A percentile compares a stretch with the other conserved stretches of the same genome.
Conservation (phyloP, 1,140 invertebrate species). For the Nomia melanderi region DNA sequence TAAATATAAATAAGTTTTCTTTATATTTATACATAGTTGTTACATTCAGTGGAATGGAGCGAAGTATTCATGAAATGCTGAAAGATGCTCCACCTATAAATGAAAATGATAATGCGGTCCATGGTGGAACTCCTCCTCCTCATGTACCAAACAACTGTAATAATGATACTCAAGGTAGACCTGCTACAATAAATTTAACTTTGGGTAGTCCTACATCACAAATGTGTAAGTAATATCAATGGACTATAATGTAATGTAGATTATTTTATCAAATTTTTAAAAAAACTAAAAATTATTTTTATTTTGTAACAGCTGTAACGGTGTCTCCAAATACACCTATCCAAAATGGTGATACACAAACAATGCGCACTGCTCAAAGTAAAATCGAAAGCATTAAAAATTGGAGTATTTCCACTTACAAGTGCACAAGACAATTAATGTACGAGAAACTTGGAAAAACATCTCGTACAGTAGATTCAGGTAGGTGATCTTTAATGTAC, state of each 20-base stretch:
- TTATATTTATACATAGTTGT: constrained; percentile 60
- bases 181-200: constrained; percentile 78
- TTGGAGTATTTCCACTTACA: constrained; percentile 98
- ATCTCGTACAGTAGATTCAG: constrained; percentile 93
- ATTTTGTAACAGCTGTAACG: constrained; percentile 50
- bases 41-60: constrained; percentile 81
- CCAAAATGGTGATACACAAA: constrained; percentile 84
- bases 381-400: constrained; percentile 95
- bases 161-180: constrained; percentile 75
- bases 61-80: constrained; percentile 93
- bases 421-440: constrained; percentile 97
- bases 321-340: constrained; percentile 81
- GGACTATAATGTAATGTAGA: background rate
- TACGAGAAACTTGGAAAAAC: constrained; percentile 97
- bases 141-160: constrained; percentile 77
- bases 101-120: constrained; percentile 88
- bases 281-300: constrained; percentile 1
- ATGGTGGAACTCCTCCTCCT: constrained; percentile 84
- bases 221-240: constrained; percentile 61
- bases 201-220: constrained; percentile 67
- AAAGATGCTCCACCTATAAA: constrained; percentile 91
- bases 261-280: background rate
- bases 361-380: constrained; percentile 84
- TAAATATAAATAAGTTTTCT: background rate
- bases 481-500: constrained; percentile 75